phyloP scores from a whole-genome alignment of 2,113 vertebrate genomes.

The Ciconia maguari region DNA sequence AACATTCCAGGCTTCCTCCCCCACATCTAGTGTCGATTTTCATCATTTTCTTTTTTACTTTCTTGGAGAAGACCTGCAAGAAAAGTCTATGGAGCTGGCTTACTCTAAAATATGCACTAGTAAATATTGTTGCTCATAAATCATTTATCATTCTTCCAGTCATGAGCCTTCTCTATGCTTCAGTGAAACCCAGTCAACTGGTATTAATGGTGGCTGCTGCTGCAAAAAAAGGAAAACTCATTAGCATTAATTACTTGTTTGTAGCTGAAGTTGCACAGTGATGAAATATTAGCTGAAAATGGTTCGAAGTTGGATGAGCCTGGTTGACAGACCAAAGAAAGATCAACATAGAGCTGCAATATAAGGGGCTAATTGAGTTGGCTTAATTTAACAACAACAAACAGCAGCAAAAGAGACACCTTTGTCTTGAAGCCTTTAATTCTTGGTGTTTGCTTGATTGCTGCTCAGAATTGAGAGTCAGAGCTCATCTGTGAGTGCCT shows the following conservation, averaged over 20 bases:
- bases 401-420: not conserved
- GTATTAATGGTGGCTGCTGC: slow-evolving; percentile 57
- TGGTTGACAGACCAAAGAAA: slow-evolving; percentile 41
- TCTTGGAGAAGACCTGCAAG: slow-evolving; percentile 21
- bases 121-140: slow-evolving; percentile 65
- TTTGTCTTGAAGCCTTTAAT: not conserved
- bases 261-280: slow-evolving; percentile 35
- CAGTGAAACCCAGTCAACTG: slow-evolving; percentile 59
- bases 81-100: slow-evolving; percentile 31
- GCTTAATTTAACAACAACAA: slow-evolving; percentile 34
- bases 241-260: slow-evolving; percentile 67
- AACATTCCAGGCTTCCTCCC: slow-evolving; percentile 29
- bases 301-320: slow-evolving; percentile 8
- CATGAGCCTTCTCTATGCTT: slow-evolving; percentile 60
- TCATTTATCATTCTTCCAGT: slow-evolving; percentile 64
- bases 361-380: slow-evolving; percentile 30
- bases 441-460: not conserved
- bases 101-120: slow-evolving; percentile 25
- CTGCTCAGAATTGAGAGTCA: not conserved
- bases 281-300: slow-evolving; percentile 43
- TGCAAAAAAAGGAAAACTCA: slow-evolving; percentile 25
- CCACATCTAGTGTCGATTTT: slow-evolving; percentile 32
- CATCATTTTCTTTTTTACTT: not conserved
- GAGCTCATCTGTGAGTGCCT: not conserved
- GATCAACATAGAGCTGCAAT: slow-evolving; percentile 5